Conservation (phyloP, 1,140 invertebrate species). For the Caenorhabditis tropicalis region DNA sequence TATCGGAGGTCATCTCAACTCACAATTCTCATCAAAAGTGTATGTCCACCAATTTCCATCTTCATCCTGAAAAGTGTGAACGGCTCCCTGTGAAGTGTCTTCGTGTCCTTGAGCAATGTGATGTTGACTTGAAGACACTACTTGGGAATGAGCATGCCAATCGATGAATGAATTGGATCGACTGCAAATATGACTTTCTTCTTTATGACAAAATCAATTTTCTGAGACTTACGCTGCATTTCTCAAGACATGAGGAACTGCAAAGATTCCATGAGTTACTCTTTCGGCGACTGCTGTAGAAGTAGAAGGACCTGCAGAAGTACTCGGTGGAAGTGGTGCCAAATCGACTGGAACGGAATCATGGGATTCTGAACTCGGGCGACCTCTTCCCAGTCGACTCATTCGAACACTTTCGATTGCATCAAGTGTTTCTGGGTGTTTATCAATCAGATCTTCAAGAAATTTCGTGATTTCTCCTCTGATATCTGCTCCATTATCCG, state of each 20-base stretch:
- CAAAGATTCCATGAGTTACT: background rate
- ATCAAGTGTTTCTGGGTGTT: slow-evolving; percentile 70
- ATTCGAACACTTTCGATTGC: slow-evolving; percentile 68
- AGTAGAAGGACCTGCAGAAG: background rate
- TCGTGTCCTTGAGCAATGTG: slow-evolving; percentile 85
- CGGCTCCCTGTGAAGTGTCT: slow-evolving; percentile 84
- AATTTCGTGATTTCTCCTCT: slow-evolving; percentile 70
- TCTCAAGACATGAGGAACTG: background rate
- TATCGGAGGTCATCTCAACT: slow-evolving; percentile 73
- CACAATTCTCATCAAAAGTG: slow-evolving; percentile 83
- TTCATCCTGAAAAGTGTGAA: slow-evolving; percentile 78
- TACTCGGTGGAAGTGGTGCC: background rate
- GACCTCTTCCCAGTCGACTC: slow-evolving; percentile 52
- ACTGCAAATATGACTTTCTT: background rate
- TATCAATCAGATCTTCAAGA: slow-evolving; percentile 69
- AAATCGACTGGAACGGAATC: background rate
- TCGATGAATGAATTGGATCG: slow-evolving; percentile 1
- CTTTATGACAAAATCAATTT: no score
- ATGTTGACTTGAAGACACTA: slow-evolving; percentile 64
- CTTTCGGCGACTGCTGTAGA: background rate
- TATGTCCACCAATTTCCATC: slow-evolving; percentile 80
- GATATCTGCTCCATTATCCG: slow-evolving; percentile 57
- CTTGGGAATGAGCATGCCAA: slow-evolving; percentile 3
- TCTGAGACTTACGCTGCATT: background rate
- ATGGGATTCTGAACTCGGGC: background rate